phyloP scores from a whole-genome alignment of 2,113 vertebrate genomes.

The Laticauda colubrina region DNA sequence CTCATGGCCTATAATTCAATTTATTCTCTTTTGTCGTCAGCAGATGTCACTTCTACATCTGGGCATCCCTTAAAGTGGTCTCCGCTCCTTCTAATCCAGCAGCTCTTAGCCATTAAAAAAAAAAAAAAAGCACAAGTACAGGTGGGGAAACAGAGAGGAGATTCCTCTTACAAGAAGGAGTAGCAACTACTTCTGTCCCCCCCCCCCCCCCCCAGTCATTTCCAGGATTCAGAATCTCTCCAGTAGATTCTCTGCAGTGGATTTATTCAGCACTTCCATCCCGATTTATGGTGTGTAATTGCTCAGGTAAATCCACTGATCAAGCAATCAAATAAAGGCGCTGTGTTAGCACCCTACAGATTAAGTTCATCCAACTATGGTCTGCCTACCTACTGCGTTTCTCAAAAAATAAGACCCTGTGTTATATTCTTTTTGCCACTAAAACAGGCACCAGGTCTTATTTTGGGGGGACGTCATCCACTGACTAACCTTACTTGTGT shows the following conservation, averaged over 20 bases:
- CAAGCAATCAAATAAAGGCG: background rate
- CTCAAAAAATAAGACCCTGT: no score
- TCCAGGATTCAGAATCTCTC: background rate
- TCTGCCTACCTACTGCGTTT: no score
- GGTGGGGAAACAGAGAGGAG: conserved; percentile 5
- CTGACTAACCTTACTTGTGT: no score
- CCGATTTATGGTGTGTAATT: background rate
- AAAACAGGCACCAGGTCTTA: no score
- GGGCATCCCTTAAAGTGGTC: conserved; percentile 77
- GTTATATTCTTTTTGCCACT: no score
- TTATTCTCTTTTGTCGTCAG: conserved; percentile 76
- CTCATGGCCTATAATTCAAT: conserved; percentile 83
- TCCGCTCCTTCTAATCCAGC: conserved; percentile 57
- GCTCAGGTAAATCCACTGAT: background rate
- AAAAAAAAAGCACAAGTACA: conserved; percentile 26
- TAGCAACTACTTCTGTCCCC: background rate
- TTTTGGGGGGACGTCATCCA: no score
- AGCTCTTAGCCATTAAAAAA: conserved; percentile 66
- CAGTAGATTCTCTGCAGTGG: no score
- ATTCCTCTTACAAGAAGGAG: conserved; percentile 56
- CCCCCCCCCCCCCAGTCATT: background rate
- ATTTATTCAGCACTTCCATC: background rate
- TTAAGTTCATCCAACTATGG: background rate
- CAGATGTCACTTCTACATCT: conserved; percentile 92
- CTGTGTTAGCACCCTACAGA: background rate